A percentile compares a stretch with the other conserved stretches of the same genome.
Conservation (phyloP, 2,113 vertebrate genomes). For the Tychaedon coryphoeus region DNA sequence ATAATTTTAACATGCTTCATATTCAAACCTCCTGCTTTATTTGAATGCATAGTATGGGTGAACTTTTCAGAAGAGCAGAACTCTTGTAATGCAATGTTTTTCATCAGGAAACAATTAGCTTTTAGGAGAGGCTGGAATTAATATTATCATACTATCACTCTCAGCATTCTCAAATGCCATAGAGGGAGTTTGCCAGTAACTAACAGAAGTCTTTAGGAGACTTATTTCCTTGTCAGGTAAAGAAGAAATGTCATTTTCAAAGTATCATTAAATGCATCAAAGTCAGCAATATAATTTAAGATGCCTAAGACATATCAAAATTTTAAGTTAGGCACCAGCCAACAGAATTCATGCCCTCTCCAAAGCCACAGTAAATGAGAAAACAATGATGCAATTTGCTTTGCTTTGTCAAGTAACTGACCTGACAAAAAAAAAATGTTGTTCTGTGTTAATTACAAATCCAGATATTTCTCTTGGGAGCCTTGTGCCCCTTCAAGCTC, state of each 20-base stretch:
- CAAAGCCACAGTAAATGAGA: background rate
- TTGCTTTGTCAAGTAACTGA: background rate
- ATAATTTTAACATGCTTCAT: background rate
- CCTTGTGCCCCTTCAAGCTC: background rate
- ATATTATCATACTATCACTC: background rate
- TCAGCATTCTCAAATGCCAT: background rate
- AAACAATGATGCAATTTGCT: background rate
- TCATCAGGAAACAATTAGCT: background rate
- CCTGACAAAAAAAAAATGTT: background rate
- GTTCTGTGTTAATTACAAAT: background rate
- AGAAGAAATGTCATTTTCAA: background rate
- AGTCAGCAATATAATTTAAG: background rate
- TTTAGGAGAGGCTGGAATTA: background rate
- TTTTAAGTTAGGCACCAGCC: background rate
- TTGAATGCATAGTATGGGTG: background rate
- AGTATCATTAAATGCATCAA: background rate
- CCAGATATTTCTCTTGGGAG: accelerated
- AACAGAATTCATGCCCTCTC: background rate
- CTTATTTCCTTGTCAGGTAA: background rate
- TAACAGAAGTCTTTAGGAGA: background rate
- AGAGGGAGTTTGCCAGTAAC: background rate
- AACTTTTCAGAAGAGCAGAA: background rate
- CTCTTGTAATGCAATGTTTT: background rate
- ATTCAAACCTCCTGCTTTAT: background rate
- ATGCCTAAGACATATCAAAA: background rate